Evolutionary conservation across 1,140 invertebrate species (phyloP).

Genomic region (Heliothis virescens): DNA sequence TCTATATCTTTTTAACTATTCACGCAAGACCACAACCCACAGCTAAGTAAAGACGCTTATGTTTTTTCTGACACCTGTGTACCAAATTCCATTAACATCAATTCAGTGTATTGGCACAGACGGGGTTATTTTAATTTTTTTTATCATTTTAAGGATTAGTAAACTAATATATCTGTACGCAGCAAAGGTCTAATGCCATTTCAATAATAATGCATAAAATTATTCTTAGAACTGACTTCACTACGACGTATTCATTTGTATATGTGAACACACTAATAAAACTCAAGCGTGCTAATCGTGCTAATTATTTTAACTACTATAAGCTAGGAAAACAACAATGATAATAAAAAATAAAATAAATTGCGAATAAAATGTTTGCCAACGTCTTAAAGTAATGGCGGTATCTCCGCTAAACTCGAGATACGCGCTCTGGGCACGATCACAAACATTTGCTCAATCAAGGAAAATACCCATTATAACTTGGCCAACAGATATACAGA

Average conservation of each 20-base stretch:
- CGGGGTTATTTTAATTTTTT: too few relatives aligned
- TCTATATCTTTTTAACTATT: too few relatives aligned
- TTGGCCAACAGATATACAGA: conserved; percentile 4
- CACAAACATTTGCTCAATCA: conserved; percentile 56
- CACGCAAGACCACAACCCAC: too few relatives aligned
- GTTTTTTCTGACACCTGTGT: too few relatives aligned
- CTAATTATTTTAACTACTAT: conserved; percentile 10
- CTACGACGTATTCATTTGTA: background rate
- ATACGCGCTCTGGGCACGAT: conserved; percentile 62
- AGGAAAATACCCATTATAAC: conserved; percentile 34
- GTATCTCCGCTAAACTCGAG: conserved; percentile 54
- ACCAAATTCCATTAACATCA: too few relatives aligned
- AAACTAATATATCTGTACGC: too few relatives aligned
- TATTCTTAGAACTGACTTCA: too few relatives aligned
- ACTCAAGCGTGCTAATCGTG: background rate
- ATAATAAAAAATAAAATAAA: conserved; percentile 32
- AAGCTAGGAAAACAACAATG: conserved; percentile 34
- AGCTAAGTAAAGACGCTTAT: too few relatives aligned
- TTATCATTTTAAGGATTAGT: too few relatives aligned
- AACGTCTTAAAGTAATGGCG: conserved; percentile 26
- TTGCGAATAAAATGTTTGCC: conserved; percentile 49
- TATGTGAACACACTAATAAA: background rate
- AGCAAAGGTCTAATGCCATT: too few relatives aligned
- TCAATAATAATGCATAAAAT: too few relatives aligned
- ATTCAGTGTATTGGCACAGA: too few relatives aligned